These are phyloP conservation scores for Brienomyrus longianalis DNA, from an alignment of 2,113 vertebrate species.

Conservation along the genomic window DNA sequence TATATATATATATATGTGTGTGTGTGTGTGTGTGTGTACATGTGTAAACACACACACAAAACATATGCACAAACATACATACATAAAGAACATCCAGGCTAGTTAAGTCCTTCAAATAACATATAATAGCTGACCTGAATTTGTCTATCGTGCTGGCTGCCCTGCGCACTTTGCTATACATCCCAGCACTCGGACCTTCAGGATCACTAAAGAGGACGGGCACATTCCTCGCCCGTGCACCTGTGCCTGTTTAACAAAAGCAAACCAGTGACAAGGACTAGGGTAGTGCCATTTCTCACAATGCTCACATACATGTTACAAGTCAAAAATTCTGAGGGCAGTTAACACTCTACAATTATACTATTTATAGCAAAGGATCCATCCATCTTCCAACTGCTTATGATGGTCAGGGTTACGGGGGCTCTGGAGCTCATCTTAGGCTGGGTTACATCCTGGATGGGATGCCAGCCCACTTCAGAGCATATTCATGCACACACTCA, in stretches of 20 bases:
- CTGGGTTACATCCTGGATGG: neutral
- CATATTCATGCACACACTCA: neutral
- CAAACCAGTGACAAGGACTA: neutral
- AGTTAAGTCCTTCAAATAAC: neutral
- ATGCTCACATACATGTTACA: neutral
- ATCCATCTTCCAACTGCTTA: neutral
- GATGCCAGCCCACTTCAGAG: neutral
- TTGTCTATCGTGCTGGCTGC: slow-evolving; percentile 90
- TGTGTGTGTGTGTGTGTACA: no score
- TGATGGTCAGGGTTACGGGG: neutral
- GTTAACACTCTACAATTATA: neutral
- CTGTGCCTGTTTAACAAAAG: slow-evolving; percentile 62
- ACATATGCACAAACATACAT: neutral
- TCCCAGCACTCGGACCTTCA: slow-evolving; percentile 63
- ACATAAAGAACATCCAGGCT: neutral
- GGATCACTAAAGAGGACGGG: slow-evolving; percentile 83
- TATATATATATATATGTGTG: no score
- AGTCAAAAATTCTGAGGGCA: neutral
- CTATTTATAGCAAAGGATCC: neutral
- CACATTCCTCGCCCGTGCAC: slow-evolving; percentile 77
- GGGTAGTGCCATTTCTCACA: neutral
- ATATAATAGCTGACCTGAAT: slow-evolving; percentile 71
- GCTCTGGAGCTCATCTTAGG: neutral
- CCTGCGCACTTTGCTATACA: slow-evolving; percentile 88
- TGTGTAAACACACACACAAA: neutral